Base-by-base conservation (phyloP, 1,140 invertebrate genomes). In the Protaetia brevitarsis region DNA sequence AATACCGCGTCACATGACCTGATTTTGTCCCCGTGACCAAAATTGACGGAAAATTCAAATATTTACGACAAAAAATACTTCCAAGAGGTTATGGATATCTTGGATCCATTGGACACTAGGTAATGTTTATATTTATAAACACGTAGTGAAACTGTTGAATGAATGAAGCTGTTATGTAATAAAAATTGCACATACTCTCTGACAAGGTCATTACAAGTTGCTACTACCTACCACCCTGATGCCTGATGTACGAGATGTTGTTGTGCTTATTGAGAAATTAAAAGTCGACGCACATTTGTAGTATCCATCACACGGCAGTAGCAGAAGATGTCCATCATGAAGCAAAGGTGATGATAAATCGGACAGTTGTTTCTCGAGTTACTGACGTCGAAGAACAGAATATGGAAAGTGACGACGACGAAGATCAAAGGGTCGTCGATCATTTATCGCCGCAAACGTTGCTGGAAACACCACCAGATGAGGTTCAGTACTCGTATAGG, bases 21-120 rank as follows among this genome's bases (percentile, higher is more conserved):
- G 71, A 69, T 75, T 77, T 61, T 79, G 77, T 76, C 73, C 77
- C 76, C 77, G 77, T 79, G 77, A 79, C 75, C 77, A 77, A 76
- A 76, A 75, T 73, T 76, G 76, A 72, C 73, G 71, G 74, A 76
- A 78, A 78, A 77, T 78, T 78, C 76, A 78, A 78, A 78, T 68
- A 68, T 72, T 66, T 64, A 26, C 36, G 34, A 56, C 62, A 69
- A 66, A 63, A 56, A 23, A 56, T 27, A 45, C 41, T 66, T 62
- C 67, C 57, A 59, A 21, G 45, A n/a, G 8, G 37, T 4, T 41
- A 78, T 78, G 77, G 76, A 79, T 60, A 73, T 79, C 19, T 66
- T 79, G 29, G 76, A 79, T 69, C 75, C 75, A 19, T 63, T 79
- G 58, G 72, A 74, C 11, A 60, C 69, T 57, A 76, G 76, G 77